Evolutionary conservation across 30 jellyfish, hydroid and myxozoan genomes (phyloP), one percentile per base, ranked within the genome.

Genomic region (Turritopsis rubra): DNA sequence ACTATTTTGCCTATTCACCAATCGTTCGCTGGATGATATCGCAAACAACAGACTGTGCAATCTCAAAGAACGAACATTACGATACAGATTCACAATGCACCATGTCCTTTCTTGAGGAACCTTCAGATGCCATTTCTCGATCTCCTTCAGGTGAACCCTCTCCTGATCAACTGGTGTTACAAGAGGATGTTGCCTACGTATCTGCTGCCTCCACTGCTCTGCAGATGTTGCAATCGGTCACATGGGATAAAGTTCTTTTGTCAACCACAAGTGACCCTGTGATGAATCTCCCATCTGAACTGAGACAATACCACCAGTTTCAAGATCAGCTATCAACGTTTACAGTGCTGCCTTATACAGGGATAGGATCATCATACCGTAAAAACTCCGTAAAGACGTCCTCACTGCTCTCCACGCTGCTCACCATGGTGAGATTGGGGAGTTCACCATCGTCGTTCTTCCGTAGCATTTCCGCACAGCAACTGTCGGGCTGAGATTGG

Each of bases 361-460:
- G 8, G 82, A 73, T 52, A 21, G 85, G 17, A 78, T 52, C 22
- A 24, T 78, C 41, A 53, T 78, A 29, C 85, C 85, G 4, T 82
- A 82, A 7, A 1, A 8, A 23, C 81, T 78, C 3, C 79, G 78
- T 19, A 30, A 29, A 18, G 78, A 30, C 9, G 53, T 28, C 24
- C 41, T 29, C 17, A 28, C 29, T 16, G 24, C 54, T 29, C 79
- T 78, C 5, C 85, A 78, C 21, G 22, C 26, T 1, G 85, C 85
- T 1, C 85, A 78, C 85, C 85, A 78, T 24, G 85, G 85, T 21
- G 79, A 9, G 17, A 66, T 25, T 66, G 28, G 76, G 76, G 76
- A 3, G 29, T 25, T 4, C 4, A 66, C 18, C 76, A 66, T 66
- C 76, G 76, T 17, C 29, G 28, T 25, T 66, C 29, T 3, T 66